Conservation (phyloP, 2,113 vertebrate genomes). For the Astatotilapia flaviijosephi region DNA sequence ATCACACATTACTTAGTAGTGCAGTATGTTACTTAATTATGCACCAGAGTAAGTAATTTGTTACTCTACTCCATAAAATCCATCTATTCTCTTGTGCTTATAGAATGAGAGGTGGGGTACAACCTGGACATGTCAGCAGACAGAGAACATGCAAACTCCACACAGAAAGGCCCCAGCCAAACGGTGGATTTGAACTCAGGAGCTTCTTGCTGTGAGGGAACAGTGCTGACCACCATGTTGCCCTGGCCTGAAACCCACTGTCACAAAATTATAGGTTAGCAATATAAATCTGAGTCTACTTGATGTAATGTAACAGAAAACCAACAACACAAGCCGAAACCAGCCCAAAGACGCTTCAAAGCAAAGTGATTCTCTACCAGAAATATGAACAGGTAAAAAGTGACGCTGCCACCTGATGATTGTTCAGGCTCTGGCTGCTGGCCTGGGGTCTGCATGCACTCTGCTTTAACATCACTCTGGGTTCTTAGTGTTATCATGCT, state of each 20-base stretch:
- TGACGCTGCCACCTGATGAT: background rate
- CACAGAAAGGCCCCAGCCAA: background rate
- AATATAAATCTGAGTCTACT: background rate
- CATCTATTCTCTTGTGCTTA: background rate
- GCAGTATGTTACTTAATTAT: background rate
- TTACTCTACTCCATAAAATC: background rate
- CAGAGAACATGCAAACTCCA: background rate
- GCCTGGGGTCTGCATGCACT: accelerated
- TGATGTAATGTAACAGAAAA: background rate
- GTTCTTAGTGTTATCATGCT: background rate
- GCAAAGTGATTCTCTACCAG: background rate
- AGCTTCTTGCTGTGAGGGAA: background rate
- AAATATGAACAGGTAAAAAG: background rate
- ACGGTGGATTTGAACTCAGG: background rate
- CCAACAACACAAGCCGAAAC: background rate
- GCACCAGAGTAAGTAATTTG: background rate
- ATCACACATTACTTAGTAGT: background rate
- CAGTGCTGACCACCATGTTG: background rate
- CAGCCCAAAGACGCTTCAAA: background rate
- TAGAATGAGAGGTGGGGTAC: background rate
- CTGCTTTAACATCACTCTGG: background rate
- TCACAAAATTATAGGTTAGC: background rate
- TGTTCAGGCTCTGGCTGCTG: background rate
- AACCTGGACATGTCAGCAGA: background rate
- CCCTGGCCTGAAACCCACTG: background rate